A percentile compares a stretch with the other conserved stretches of the same genome.
Conservation (phyloP, 1,140 invertebrate species). For the Stegodyphus mimosarum region DNA sequence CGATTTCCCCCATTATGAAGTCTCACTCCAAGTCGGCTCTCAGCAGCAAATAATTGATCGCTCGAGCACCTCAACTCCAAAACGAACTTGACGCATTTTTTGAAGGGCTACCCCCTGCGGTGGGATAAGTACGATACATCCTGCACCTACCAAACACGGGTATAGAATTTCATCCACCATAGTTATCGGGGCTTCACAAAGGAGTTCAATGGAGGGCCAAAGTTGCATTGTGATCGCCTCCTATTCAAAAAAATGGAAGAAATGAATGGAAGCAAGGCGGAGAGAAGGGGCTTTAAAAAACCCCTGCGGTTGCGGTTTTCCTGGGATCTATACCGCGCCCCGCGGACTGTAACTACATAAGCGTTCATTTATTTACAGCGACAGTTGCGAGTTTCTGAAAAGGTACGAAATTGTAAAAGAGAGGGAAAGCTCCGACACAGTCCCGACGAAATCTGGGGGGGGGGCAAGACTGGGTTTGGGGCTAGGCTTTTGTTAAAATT, state of each 20-base stretch:
- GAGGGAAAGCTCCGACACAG: background rate
- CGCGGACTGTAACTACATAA: background rate
- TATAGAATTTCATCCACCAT: constrained; percentile 21
- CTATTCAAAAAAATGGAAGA: background rate
- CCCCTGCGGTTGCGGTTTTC: background rate
- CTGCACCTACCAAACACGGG: constrained; percentile 20
- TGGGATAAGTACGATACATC: background rate
- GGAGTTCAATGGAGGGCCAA: background rate
- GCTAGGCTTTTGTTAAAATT: constrained; percentile 4
- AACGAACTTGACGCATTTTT: background rate
- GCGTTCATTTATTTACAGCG: constrained; percentile 38
- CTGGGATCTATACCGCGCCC: too few relatives aligned
- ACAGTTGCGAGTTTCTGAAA: constrained; percentile 42
- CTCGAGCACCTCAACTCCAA: constrained; percentile 27
- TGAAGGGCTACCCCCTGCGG: background rate
- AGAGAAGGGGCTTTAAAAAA: background rate
- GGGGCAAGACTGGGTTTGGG: background rate
- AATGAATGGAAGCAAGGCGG: background rate
- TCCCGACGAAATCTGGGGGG: background rate
- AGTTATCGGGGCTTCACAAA: background rate
- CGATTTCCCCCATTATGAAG: background rate
- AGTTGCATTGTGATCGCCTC: background rate
- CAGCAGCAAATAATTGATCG: constrained; percentile 48
- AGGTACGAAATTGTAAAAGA: constrained; percentile 2
- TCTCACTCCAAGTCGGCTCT: background rate